Evolutionary conservation across 2,113 vertebrate species (phyloP).

Genomic region (Danionella cerebrum): DNA sequence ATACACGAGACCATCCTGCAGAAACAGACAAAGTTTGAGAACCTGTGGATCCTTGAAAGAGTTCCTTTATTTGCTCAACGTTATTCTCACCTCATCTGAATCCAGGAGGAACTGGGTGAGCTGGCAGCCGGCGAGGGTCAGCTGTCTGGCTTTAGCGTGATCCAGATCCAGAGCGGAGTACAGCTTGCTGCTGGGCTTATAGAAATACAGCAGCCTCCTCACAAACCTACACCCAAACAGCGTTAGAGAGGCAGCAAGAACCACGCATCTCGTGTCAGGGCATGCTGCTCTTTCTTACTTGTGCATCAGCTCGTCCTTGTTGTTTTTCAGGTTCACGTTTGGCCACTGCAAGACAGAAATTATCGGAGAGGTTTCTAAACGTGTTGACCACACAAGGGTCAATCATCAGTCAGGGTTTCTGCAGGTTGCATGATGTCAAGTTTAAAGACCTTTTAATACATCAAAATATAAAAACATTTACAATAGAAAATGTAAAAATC

Average conservation of each 20-base stretch:
- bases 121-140: constrained; percentile 76
- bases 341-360: constrained; percentile 68
- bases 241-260: neutral
- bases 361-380: too few species aligned
- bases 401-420: too few species aligned
- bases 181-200: constrained; percentile 78
- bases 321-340: constrained; percentile 76
- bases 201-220: constrained; percentile 76
- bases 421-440: too few species aligned
- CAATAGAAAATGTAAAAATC: too few species aligned
- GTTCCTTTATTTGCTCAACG: neutral
- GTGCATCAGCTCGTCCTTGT: constrained; percentile 83
- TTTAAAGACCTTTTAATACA: too few species aligned
- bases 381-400: too few species aligned
- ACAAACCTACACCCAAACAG: constrained; percentile 63
- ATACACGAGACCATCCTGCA: constrained; percentile 75
- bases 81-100: constrained; percentile 70
- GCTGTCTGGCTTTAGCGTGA: constrained; percentile 70
- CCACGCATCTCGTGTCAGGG: neutral
- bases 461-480: too few species aligned
- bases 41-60: neutral
- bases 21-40: neutral
- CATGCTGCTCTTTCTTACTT: constrained; percentile 60
- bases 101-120: constrained; percentile 79
- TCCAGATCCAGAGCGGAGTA: constrained; percentile 75